Evolutionary conservation across 1,140 invertebrate genomes (phyloP).

Genomic region (Aphidius ervi): DNA sequence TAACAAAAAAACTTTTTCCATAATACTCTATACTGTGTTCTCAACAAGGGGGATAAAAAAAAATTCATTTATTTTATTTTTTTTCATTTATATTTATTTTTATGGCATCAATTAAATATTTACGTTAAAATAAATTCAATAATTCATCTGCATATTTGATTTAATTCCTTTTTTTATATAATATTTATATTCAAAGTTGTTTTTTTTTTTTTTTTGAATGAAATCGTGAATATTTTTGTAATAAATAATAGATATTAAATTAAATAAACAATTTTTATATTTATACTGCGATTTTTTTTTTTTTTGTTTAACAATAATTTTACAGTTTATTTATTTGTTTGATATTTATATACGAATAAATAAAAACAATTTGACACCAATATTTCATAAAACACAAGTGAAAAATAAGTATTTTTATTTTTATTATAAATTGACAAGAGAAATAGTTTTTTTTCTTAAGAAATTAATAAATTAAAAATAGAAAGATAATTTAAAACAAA

Average conservation of each 20-base stretch:
- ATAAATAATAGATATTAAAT: conserved; percentile 27
- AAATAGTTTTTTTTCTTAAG: neutral
- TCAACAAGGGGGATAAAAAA: neutral
- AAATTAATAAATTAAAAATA: too few species aligned
- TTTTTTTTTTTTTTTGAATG: neutral
- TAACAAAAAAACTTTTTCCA: neutral
- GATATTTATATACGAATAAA: conserved; percentile 4
- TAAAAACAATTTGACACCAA: conserved; percentile 3
- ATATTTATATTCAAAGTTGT: neutral
- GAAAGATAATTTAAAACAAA: too few species aligned
- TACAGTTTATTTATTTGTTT: conserved; percentile 28
- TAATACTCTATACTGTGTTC: neutral
- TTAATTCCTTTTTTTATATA: conserved; percentile 6
- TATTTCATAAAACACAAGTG: conserved; percentile 3
- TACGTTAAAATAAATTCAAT: neutral
- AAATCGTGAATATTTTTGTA: too few species aligned
- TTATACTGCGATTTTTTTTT: conserved; percentile 48
- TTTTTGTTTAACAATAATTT: conserved; percentile 43
- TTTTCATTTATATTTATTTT: conserved; percentile 1
- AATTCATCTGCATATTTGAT: neutral
- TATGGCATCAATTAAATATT: neutral
- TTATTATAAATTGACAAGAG: neutral
- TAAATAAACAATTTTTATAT: conserved; percentile 48
- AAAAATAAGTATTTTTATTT: too few species aligned
- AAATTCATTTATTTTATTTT: conserved; percentile 6